Conservation (phyloP, 2,113 vertebrate genomes). For the Thalassarche chlororhynchos region DNA sequence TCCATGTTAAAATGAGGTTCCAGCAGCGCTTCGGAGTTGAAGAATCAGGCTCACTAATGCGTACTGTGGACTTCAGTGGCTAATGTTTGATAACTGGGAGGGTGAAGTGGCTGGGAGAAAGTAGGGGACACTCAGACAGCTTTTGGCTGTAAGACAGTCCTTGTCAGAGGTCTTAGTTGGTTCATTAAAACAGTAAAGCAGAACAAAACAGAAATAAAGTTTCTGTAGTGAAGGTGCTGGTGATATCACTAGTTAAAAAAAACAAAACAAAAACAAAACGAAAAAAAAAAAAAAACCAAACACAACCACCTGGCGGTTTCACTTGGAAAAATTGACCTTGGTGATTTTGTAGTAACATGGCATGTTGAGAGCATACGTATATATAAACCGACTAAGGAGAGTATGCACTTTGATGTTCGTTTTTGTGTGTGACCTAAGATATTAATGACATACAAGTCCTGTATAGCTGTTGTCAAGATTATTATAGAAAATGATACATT, state of each 20-base stretch:
- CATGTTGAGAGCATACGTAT: not conserved
- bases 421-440: not conserved
- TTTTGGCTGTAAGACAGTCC: not conserved
- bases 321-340: not conserved
- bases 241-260: not conserved
- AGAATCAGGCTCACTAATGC: not conserved
- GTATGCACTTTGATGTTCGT: not conserved
- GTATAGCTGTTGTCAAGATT: conserved; percentile 18
- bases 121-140: not conserved
- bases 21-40: not conserved
- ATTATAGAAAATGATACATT: conserved; percentile 44
- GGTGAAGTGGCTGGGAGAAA: not conserved
- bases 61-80: not conserved
- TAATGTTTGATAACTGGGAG: not conserved
- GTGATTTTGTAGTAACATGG: not conserved
- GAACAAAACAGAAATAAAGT: not conserved
- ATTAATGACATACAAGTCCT: conserved; percentile 2
- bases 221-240: not conserved
- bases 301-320: not conserved
- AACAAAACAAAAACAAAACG: not conserved
- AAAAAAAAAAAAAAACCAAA: not conserved
- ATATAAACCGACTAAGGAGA: not conserved
- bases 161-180: not conserved
- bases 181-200: not conserved
- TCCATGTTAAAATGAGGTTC: not conserved